Conservation (phyloP, 2,888 invertebrate genomes). For the Diplazon laetatorius region DNA sequence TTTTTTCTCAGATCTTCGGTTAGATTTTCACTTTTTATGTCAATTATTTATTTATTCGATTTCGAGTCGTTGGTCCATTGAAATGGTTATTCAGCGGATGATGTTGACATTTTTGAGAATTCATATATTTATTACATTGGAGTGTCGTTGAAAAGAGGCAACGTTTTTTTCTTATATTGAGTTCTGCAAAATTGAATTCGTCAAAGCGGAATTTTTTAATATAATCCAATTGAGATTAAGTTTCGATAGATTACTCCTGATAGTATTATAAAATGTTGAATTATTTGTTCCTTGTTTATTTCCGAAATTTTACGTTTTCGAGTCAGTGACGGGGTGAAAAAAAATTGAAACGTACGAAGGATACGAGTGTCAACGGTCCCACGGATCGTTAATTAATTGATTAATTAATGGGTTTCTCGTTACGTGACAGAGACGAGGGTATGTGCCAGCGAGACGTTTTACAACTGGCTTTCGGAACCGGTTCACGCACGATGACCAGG, state of each 20-base stretch:
- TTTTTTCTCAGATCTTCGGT: not conserved
- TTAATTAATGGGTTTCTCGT: slow-evolving; percentile 71
- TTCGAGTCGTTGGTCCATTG: not conserved
- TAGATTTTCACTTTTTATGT: not conserved
- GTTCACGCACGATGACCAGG: slow-evolving; percentile 46
- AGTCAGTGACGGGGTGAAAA: not conserved
- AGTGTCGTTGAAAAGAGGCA: too few relatives aligned
- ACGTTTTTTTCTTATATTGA: too few relatives aligned
- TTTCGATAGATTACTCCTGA: too few relatives aligned
- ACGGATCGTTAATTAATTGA: slow-evolving; percentile 68
- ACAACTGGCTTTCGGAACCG: slow-evolving; percentile 54
- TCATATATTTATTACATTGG: not conserved
- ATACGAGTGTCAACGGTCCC: slow-evolving; percentile 58
- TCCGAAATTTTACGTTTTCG: slow-evolving; percentile 16
- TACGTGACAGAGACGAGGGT: slow-evolving; percentile 58
- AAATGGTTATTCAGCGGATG: not conserved
- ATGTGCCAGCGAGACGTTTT: slow-evolving; percentile 9
- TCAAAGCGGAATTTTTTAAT: too few relatives aligned
- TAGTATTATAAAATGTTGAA: too few relatives aligned
- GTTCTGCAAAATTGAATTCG: too few relatives aligned
- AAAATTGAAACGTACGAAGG: slow-evolving; percentile 6
- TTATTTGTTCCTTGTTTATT: slow-evolving; percentile 22
- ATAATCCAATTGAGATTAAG: too few relatives aligned
- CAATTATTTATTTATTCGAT: not conserved
- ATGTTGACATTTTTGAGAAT: not conserved